phyloP scores from a whole-genome alignment of 2,113 vertebrate species.

The Nesogale talazaci region DNA sequence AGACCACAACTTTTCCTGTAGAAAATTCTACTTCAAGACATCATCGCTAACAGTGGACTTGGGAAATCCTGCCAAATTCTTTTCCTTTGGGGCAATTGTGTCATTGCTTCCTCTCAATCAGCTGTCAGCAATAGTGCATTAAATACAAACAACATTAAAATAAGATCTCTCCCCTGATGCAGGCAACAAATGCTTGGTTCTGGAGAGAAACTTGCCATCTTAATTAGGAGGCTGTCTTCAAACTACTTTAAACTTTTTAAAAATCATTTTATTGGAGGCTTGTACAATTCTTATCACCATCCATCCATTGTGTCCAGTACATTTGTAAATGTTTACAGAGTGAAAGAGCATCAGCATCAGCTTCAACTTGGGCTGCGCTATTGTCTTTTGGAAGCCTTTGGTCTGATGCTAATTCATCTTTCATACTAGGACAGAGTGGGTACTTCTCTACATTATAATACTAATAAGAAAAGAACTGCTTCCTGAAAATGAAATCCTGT shows the following conservation, averaged over 20 bases:
- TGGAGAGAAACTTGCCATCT: background rate
- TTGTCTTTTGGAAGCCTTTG: constrained; percentile 75
- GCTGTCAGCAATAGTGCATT: background rate
- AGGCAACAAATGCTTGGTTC: background rate
- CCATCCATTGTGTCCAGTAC: no score
- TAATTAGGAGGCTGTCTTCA: no score
- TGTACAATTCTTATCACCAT: no score
- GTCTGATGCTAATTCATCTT: constrained; percentile 70
- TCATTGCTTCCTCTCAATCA: constrained; percentile 4
- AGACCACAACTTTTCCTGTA: background rate
- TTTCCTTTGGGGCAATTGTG: background rate
- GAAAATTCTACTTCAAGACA: constrained; percentile 38
- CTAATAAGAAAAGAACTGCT: constrained; percentile 77
- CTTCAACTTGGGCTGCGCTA: background rate
- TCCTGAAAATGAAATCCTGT: constrained; percentile 78
- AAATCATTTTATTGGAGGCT: no score
- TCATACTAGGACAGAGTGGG: constrained; percentile 62
- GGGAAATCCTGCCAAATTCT: background rate
- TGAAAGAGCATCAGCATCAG: background rate
- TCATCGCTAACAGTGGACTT: background rate
- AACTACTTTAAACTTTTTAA: no score
- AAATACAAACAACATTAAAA: constrained; percentile 60
- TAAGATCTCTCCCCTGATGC: constrained; percentile 1
- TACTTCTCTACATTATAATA: constrained; percentile 75
- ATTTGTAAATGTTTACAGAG: no score